These are phyloP conservation scores for Hydropsyche betteni DNA, from an alignment of 2,888 invertebrate genomes.

Conservation along the genomic window DNA sequence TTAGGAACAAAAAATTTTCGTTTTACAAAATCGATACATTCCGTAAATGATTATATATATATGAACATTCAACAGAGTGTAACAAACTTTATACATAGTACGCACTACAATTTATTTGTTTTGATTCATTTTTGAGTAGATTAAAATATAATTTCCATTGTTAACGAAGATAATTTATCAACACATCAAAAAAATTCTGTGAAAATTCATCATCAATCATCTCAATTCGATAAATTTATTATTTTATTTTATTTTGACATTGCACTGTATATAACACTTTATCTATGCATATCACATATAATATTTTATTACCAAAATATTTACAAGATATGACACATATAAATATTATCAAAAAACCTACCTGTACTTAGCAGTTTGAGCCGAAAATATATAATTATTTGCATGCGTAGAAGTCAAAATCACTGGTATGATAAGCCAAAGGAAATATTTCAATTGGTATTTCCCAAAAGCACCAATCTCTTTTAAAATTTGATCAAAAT, in stretches of 20 bases:
- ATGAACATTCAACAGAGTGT: no score
- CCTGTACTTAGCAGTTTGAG: conserved; percentile 17
- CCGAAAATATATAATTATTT: conserved; percentile 35
- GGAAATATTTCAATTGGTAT: conserved; percentile 60
- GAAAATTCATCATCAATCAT: no score
- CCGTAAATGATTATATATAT: no score
- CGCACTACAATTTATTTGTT: no score
- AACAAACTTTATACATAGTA: no score
- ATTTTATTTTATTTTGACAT: conserved; percentile 22
- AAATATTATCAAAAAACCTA: not conserved
- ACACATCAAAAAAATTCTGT: no score
- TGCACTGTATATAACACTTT: not conserved
- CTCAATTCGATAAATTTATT: not conserved
- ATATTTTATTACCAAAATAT: not conserved
- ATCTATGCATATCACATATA: not conserved
- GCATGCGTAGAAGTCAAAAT: conserved; percentile 55
- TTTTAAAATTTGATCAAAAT: conserved; percentile 53
- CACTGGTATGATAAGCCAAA: conserved; percentile 60
- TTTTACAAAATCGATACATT: no score
- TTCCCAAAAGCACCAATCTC: conserved; percentile 62
- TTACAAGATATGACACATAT: not conserved
- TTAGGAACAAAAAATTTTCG: no score
- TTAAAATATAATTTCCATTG: no score
- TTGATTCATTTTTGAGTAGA: no score
- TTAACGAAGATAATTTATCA: no score